phyloP scores from a whole-genome alignment of 2,113 vertebrate genomes.

The Brienomyrus longianalis region DNA sequence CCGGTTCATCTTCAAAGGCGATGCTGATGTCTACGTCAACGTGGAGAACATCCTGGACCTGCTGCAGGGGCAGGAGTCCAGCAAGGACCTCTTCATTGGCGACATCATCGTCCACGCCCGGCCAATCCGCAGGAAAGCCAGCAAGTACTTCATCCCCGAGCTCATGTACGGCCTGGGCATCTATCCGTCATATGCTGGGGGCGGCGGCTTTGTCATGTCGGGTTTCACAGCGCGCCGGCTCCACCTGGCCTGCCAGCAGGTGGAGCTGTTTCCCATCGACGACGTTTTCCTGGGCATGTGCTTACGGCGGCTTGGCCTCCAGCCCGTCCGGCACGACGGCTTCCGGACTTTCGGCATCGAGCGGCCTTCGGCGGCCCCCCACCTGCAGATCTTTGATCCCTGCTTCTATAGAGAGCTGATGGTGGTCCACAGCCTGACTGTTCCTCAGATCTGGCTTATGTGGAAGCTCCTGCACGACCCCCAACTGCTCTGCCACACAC shows the following conservation, averaged over 20 bases:
- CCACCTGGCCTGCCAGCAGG: constrained; percentile 73
- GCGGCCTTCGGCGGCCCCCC: constrained; percentile 81
- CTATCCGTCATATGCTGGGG: constrained; percentile 85
- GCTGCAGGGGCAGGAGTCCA: constrained; percentile 55
- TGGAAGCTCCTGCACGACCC: constrained; percentile 86
- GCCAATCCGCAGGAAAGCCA: constrained; percentile 73
- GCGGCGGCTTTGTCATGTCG: constrained; percentile 87
- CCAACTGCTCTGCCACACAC: constrained; percentile 68
- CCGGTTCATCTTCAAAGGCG: constrained; percentile 90
- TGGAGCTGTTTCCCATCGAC: constrained; percentile 93
- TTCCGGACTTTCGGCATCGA: constrained; percentile 94
- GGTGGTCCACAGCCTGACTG: constrained; percentile 88
- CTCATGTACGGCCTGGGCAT: constrained; percentile 74
- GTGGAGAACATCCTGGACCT: constrained; percentile 87
- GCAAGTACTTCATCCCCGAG: constrained; percentile 90
- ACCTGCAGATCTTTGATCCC: constrained; percentile 85
- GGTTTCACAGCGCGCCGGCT: constrained; percentile 73
- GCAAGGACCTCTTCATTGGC: constrained; percentile 77
- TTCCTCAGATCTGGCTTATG: constrained; percentile 96
- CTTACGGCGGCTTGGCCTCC: constrained; percentile 77
- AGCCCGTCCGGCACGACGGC: constrained; percentile 74
- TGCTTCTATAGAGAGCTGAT: constrained; percentile 93
- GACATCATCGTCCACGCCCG: constrained; percentile 86
- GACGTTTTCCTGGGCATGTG: constrained; percentile 98
- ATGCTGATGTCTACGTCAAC: constrained; percentile 87